Base-by-base conservation (phyloP, 2,888 invertebrate species). In the Gandaritis pyraliata region DNA sequence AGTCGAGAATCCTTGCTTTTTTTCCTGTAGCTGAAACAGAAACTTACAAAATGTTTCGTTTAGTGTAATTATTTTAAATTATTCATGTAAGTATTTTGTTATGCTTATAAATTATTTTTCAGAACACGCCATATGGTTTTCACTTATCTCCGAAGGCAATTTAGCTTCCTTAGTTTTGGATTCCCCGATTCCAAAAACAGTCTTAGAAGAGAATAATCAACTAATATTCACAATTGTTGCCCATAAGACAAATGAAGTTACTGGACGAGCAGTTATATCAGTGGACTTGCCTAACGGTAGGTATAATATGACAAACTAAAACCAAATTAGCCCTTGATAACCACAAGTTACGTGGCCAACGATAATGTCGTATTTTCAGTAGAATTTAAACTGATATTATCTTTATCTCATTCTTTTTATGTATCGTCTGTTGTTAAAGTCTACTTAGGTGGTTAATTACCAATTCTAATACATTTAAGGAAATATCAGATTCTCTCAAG, bases 271-370 rank as follows among this genome's bases (percentile, higher is more conserved):
- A 18, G 74, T 72, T 7, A 76, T 83, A 58, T 74, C 72, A 10
- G 78, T 83, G 38, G 71, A 72, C 49, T 64, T 84, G 56, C 72
- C 72, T 16, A 80, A 71, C 75, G 80, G 82, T 83, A 72, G 1
- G 33, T 33, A 33, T 33, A 1, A 23, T 8, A 33, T 33, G 8
- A 8, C 33, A 33, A 33, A 33, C 10, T 11, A 33, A 8, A 33
- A 33, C 5, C 10, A 5, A 33, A 23, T 8, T 33, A 33, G 3
- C 2, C 30, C 30, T 23, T 23, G 23, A 6, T 23, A 5, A 23
- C 5, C 4, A 2, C 4, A 2, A 23, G 23, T 23, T 23, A 23
- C 23, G 23, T 5, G 23, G 23, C 3, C 23, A 23, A 23, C 23
- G 23, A 23, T 23, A 23, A 23, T 23, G 23, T 5, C 23, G 6